These are phyloP conservation scores for Plutomurus gul DNA, from an alignment of 1,140 invertebrate species.

Conservation along the genomic window DNA sequence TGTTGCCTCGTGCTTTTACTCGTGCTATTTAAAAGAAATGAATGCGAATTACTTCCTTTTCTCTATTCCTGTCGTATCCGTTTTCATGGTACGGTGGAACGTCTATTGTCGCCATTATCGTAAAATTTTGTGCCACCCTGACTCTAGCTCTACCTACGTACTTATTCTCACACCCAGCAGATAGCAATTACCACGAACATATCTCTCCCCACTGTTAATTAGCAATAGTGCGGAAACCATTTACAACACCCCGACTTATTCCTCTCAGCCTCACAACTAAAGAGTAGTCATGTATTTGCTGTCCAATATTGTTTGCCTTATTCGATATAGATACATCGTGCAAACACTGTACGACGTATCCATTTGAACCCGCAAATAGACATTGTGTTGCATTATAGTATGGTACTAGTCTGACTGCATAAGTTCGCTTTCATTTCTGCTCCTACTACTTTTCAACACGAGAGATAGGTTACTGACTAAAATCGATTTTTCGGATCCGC, in stretches of 20 bases:
- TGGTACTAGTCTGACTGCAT: too few species aligned
- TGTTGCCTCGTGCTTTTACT: too few species aligned
- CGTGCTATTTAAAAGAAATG: neutral
- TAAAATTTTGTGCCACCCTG: slow-evolving; percentile 42
- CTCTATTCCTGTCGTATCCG: neutral
- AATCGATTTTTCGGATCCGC: too few species aligned
- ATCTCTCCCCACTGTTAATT: slow-evolving; percentile 21
- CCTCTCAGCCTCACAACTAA: neutral
- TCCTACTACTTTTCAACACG: too few species aligned
- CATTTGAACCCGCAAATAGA: too few species aligned
- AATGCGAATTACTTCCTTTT: neutral
- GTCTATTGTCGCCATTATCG: slow-evolving; percentile 30
- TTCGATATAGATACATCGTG: too few species aligned
- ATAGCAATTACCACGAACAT: slow-evolving; percentile 13
- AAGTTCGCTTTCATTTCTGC: too few species aligned
- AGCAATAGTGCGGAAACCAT: slow-evolving; percentile 4
- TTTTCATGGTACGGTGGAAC: neutral
- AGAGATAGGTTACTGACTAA: too few species aligned
- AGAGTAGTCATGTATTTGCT: too few species aligned
- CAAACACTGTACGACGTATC: too few species aligned
- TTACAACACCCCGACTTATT: slow-evolving; percentile 7
- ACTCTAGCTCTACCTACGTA: neutral
- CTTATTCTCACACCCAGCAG: neutral
- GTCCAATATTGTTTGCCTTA: too few species aligned
- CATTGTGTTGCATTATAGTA: too few species aligned